Conservation (phyloP, 1,140 invertebrate genomes). For the Charaxes varanes region DNA sequence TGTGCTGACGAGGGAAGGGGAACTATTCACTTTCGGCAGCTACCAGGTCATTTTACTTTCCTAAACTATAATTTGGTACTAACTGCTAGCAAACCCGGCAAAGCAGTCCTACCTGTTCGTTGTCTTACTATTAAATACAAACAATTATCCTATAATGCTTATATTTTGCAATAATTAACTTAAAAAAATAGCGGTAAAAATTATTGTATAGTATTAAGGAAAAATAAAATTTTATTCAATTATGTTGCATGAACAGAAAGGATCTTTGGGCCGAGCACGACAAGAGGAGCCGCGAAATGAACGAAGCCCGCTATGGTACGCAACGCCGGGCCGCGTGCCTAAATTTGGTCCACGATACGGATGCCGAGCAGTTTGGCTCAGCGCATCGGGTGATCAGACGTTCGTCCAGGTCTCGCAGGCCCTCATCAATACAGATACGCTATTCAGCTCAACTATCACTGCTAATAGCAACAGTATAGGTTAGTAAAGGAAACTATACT, state of each 20-base stretch:
- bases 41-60: slow-evolving; percentile 83
- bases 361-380: slow-evolving; percentile 93
- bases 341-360: slow-evolving; percentile 85
- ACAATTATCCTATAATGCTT: too few species aligned
- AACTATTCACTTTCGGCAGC: slow-evolving; percentile 95
- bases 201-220: too few species aligned
- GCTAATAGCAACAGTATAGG: slow-evolving; percentile 91
- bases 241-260: slow-evolving; percentile 79
- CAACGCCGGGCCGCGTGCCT: slow-evolving; percentile 86
- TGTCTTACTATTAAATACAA: too few species aligned
- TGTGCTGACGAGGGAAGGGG: slow-evolving; percentile 90
- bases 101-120: too few species aligned
- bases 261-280: slow-evolving; percentile 85
- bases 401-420: slow-evolving; percentile 95
- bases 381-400: slow-evolving; percentile 95
- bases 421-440: slow-evolving; percentile 90
- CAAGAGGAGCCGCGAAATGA: slow-evolving; percentile 44
- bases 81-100: too few species aligned
- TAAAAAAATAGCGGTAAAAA: too few species aligned
- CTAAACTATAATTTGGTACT: slow-evolving; percentile 15
- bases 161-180: too few species aligned
- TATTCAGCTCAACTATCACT: slow-evolving; percentile 90
- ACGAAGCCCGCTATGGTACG: slow-evolving; percentile 79
- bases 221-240: neutral
- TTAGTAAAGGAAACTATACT: too few species aligned